These are phyloP conservation scores for Ephydatia muelleri DNA, from an alignment of 37 sponge, comb jelly and placozoan species.

Conservation along the genomic window DNA sequence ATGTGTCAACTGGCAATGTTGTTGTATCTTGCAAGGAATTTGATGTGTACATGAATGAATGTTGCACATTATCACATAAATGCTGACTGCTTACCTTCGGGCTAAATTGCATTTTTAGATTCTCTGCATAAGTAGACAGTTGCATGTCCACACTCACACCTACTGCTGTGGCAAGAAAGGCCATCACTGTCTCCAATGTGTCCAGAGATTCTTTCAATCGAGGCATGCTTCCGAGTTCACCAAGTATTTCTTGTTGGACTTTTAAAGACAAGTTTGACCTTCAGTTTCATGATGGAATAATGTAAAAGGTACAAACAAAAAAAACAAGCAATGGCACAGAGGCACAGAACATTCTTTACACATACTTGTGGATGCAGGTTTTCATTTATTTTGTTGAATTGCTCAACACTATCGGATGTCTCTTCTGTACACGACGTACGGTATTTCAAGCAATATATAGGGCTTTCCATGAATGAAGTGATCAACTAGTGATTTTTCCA, in stretches of 20 bases:
- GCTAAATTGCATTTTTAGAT: conserved; percentile 7
- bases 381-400: conserved; percentile 21
- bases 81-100: neutral
- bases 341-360: neutral
- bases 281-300: neutral
- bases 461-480: conserved; percentile 40
- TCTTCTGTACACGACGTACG: conserved; percentile 24
- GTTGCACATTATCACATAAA: neutral
- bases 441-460: neutral
- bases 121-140: neutral
- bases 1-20: conserved; percentile 41
- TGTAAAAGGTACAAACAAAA: neutral
- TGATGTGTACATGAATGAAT: too few species aligned
- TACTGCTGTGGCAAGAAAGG: conserved; percentile 10
- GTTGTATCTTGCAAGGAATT: conserved; percentile 22
- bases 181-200: conserved; percentile 10
- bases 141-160: neutral
- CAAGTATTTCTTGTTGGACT: neutral
- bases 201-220: conserved; percentile 9
- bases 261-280: too few species aligned
- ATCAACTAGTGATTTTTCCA: conserved; percentile 41
- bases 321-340: neutral
- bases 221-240: neutral
- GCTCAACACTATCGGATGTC: conserved; percentile 30
- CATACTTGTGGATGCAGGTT: conserved; percentile 17